Evolutionary conservation across 2,888 invertebrate species (phyloP).

Genomic region (Mythimna lalbum): DNA sequence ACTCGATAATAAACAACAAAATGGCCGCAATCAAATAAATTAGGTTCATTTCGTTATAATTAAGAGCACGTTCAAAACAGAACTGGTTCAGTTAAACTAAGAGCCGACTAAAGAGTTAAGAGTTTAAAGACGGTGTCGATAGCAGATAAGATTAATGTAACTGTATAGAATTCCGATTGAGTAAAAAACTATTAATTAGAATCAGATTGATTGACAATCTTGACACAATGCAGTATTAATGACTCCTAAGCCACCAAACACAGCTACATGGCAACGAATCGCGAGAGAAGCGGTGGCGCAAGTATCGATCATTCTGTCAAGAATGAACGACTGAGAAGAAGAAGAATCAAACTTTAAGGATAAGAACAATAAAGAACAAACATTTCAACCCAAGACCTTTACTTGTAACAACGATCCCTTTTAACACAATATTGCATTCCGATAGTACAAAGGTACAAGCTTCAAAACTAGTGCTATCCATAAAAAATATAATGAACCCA

Average conservation of each 20-base stretch:
- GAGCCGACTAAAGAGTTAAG: slow-evolving; percentile 1
- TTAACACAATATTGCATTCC: background rate
- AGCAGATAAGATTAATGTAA: slow-evolving; percentile 6
- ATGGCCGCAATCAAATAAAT: slow-evolving; percentile 46
- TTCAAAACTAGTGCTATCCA: slow-evolving; percentile 4
- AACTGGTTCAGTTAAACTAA: slow-evolving; percentile 16
- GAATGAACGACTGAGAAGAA: too few species aligned
- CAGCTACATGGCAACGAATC: too few species aligned
- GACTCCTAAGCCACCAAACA: too few species aligned
- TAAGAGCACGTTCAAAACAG: slow-evolving; percentile 7
- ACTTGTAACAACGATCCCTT: background rate
- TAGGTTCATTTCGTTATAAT: slow-evolving; percentile 23
- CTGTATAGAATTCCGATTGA: slow-evolving; percentile 1
- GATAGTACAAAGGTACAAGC: background rate
- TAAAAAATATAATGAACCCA: slow-evolving; percentile 15
- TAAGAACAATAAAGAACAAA: background rate
- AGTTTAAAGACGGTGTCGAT: background rate
- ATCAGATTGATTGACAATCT: too few species aligned
- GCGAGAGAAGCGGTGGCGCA: too few species aligned
- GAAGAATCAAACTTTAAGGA: background rate
- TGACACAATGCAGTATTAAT: too few species aligned
- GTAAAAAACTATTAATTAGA: background rate
- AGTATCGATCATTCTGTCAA: too few species aligned
- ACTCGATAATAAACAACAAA: slow-evolving; percentile 46
- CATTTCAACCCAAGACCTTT: too few species aligned